Evolutionary conservation across 2,113 vertebrate genomes (phyloP).

Genomic region (Centrocercus urophasianus): DNA sequence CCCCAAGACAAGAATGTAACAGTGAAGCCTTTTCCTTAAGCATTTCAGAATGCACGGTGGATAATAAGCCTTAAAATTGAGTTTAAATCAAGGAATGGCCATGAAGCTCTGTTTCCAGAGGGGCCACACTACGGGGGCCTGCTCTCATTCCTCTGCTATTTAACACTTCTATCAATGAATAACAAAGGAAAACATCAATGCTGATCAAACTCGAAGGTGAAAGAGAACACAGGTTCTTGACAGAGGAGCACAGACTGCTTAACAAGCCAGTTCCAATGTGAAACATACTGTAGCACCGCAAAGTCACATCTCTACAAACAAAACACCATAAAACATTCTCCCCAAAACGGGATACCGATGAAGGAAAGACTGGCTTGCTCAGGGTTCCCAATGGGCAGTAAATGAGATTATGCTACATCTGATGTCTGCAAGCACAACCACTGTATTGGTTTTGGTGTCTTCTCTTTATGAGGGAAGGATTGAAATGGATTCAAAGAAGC

Average conservation of each 20-base stretch:
- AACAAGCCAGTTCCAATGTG: background rate
- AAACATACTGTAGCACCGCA: background rate
- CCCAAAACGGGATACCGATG: background rate
- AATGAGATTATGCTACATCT: background rate
- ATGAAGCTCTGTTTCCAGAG: background rate
- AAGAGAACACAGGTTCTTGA: background rate
- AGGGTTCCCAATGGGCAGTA: background rate
- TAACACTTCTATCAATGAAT: background rate
- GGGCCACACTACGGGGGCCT: background rate
- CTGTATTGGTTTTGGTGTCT: background rate
- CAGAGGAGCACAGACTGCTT: accelerated
- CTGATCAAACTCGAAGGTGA: background rate
- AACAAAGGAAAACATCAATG: background rate
- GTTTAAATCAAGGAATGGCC: background rate
- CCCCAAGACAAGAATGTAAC: background rate
- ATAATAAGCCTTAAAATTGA: background rate
- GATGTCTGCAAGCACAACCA: background rate
- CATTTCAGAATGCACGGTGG: background rate
- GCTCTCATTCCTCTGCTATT: background rate
- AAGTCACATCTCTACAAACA: background rate
- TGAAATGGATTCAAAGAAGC: background rate
- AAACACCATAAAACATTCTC: background rate
- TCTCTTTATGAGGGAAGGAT: background rate
- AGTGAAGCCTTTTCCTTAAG: background rate
- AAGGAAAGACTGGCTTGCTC: background rate